Percentiles rank a stretch among this genome's conserved stretches.
phyloP scores from a whole-genome alignment of 2,888 invertebrate species.

The Lottia gigantea region DNA sequence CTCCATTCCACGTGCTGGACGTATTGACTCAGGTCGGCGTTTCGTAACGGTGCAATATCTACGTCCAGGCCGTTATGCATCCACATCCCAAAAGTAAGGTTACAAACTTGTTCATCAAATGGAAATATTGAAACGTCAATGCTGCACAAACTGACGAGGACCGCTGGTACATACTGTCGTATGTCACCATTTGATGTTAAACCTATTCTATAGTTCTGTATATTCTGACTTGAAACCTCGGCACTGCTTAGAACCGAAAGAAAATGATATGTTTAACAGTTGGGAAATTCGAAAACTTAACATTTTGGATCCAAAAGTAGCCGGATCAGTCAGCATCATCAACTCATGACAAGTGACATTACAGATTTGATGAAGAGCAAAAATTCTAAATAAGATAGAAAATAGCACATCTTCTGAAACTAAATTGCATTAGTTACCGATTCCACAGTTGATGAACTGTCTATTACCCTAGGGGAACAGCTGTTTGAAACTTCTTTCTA shows the following conservation, averaged over 20 bases:
- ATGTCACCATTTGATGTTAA: conserved; percentile 1
- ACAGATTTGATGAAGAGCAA: too few species aligned
- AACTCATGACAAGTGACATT: too few species aligned
- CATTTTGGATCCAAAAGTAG: too few species aligned
- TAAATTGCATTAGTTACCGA: too few species aligned
- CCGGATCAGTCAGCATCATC: too few species aligned
- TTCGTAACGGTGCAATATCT: conserved; percentile 26
- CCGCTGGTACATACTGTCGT: conserved; percentile 15
- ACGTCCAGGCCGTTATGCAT: conserved; percentile 73
- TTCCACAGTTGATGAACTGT: too few species aligned
- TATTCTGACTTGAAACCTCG: conserved; percentile 9
- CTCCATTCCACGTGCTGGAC: conserved; percentile 41
- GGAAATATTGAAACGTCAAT: conserved; percentile 59
- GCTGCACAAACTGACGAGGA: conserved; percentile 51
- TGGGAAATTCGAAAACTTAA: too few species aligned
- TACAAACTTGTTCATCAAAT: conserved; percentile 95
- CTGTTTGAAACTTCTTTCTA: too few species aligned
- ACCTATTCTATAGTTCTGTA: conserved; percentile 15
- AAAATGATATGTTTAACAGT: too few species aligned
- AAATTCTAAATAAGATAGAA: too few species aligned
- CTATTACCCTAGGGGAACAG: too few species aligned
- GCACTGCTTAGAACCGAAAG: conserved; percentile 13
- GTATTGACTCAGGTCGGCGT: conserved; percentile 30
- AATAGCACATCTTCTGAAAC: too few species aligned
- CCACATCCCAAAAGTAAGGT: conserved; percentile 99